Percentiles rank a stretch among this genome's conserved stretches.
Conservation (phyloP, 2,113 vertebrate species). For the Actenoides hombroni region DNA sequence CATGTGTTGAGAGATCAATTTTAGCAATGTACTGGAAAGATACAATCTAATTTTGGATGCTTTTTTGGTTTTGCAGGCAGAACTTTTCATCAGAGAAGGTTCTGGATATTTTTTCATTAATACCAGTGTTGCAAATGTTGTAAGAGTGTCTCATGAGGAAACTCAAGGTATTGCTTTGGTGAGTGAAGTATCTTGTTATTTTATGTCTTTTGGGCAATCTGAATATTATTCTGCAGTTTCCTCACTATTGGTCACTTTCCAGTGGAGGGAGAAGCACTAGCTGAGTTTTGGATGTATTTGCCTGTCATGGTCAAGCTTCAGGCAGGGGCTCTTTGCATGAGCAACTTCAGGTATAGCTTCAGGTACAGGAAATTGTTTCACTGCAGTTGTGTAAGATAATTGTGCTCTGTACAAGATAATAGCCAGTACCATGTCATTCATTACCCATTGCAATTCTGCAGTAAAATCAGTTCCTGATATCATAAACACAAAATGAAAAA, state of each 20-base stretch:
- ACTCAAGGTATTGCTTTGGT: constrained; percentile 79
- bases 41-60: background rate
- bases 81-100: constrained; percentile 84
- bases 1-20: background rate
- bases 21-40: background rate
- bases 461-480: background rate
- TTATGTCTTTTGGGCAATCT: background rate
- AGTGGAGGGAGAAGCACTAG: background rate
- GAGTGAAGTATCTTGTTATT: constrained; percentile 31
- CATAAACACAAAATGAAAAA: background rate
- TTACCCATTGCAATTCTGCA: background rate
- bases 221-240: background rate
- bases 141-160: constrained; percentile 82
- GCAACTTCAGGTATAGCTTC: background rate
- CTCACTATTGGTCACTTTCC: background rate
- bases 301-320: background rate
- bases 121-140: constrained; percentile 77
- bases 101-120: constrained; percentile 95
- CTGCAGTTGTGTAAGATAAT: background rate
- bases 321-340: background rate
- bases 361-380: background rate
- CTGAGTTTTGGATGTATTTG: background rate
- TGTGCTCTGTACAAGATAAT: background rate
- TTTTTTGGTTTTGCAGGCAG: constrained; percentile 72
- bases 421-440: background rate